phyloP scores from a whole-genome alignment of 2,888 invertebrate species.

The Megaustenia siamemsis region DNA sequence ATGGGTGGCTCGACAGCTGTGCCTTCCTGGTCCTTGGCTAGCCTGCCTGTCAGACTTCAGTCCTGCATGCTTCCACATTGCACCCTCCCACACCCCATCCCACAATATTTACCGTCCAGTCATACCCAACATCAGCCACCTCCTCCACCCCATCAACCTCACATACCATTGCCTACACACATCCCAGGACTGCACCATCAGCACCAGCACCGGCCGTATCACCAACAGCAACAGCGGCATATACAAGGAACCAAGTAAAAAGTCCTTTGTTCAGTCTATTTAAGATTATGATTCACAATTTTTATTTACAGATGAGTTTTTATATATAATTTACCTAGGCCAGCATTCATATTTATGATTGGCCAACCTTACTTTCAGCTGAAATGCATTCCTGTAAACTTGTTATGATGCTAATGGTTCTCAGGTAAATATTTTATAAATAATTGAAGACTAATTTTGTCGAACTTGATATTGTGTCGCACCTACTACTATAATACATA shows the following conservation, averaged over 20 bases:
- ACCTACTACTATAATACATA: no score
- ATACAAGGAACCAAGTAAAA: conserved; percentile 41
- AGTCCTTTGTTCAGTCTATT: no score
- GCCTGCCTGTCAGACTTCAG: conserved; percentile 75
- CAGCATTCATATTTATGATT: no score
- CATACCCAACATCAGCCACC: conserved; percentile 58
- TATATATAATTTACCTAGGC: no score
- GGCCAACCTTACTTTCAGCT: no score
- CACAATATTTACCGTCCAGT: conserved; percentile 63
- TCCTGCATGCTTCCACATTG: conserved; percentile 72
- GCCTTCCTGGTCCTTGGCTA: conserved; percentile 77
- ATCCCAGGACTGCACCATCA: conserved; percentile 53
- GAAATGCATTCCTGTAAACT: no score
- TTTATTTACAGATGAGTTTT: no score
- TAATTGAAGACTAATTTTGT: no score
- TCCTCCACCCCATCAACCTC: conserved; percentile 59
- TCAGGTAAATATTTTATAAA: no score
- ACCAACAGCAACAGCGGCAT: conserved; percentile 36
- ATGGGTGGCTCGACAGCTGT: conserved; percentile 71
- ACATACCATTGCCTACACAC: conserved; percentile 52
- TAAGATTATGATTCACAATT: no score
- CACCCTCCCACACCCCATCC: conserved; percentile 61
- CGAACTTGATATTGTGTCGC: no score
- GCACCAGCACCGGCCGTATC: conserved; percentile 46
- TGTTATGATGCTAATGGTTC: no score